A percentile compares a stretch with the other conserved stretches of the same genome.
Evolutionary conservation across 1,140 invertebrate genomes (phyloP).

Genomic region (Physella acuta): DNA sequence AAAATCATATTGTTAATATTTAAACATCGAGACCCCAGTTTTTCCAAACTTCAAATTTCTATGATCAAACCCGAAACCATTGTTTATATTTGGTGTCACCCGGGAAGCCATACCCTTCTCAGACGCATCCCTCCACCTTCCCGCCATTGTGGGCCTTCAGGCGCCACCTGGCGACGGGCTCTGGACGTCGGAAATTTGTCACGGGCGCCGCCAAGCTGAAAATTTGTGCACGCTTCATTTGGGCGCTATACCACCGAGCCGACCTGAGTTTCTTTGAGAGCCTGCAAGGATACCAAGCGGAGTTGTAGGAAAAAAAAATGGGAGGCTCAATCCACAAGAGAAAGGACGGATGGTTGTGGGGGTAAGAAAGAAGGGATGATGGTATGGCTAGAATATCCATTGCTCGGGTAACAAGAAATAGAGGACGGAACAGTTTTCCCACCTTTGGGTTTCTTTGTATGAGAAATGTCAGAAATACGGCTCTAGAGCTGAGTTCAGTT

Average conservation of each 20-base stretch:
- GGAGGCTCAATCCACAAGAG: no score
- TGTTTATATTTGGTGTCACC: no score
- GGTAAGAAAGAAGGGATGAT: no score
- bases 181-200: neutral
- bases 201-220: neutral
- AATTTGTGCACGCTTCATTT: conserved; percentile 7
- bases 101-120: neutral
- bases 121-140: neutral
- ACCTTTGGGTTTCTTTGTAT: neutral
- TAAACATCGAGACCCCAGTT: no score
- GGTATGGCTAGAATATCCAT: neutral
- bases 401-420: neutral
- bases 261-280: neutral
- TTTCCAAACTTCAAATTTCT: no score
- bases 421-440: neutral
- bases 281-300: no score
- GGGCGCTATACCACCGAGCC: neutral
- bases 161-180: neutral
- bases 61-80: no score
- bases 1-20: no score
- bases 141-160: neutral
- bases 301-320: no score
- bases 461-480: no score
- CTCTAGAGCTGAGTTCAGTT: no score
- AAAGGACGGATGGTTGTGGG: no score